Evolutionary conservation across 2,888 invertebrate species (phyloP), one percentile per base, ranked within the genome.

Genomic region (Acrobasis consociella): DNA sequence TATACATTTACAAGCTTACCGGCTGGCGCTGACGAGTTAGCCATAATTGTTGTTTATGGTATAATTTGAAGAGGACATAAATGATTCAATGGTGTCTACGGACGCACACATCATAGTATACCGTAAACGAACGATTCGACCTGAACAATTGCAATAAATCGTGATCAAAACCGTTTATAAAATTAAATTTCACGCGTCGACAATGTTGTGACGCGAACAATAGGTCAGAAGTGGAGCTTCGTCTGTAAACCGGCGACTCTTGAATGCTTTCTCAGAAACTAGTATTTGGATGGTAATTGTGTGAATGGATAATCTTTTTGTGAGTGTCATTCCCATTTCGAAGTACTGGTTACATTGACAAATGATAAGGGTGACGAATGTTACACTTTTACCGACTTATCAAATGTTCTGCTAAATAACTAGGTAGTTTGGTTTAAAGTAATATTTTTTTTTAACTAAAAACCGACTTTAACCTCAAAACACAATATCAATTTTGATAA

Each of bases 101-200:
- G 46, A 46, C 7, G 46, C 5, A 46, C 13, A 5, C 13, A 13
- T 46, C n/a, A 42, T 42, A 13, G 46, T 11, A 46, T 46, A 46
- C 46, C 46, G 46, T 46, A 62, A 58, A 58, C 59, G 60, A 60
- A 53, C 63, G 60, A 62, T 62, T 65, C 61, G 70, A 72, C 72
- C 61, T 69, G 66, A 71, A 69, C 69, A 65, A 65, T 80, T 75
- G 77, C 22, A 8, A 3, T 77, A 65, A 69, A 76, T 74, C 82
- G 82, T 80, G 79, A 85, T 84, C 77, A 77, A 74, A 84, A 72
- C 75, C 75, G 80, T 82, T 86, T 77, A 78, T 71, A 81, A 84
- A 85, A 88, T 84, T 83, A 80, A 83, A 88, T 90, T 91, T 89
- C 85, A 89, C 83, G 89, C 79, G 77, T 70, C 74, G 80, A 67